Evolutionary conservation across 2,113 vertebrate species (phyloP).

Genomic region (Rhagologus leucostigma): DNA sequence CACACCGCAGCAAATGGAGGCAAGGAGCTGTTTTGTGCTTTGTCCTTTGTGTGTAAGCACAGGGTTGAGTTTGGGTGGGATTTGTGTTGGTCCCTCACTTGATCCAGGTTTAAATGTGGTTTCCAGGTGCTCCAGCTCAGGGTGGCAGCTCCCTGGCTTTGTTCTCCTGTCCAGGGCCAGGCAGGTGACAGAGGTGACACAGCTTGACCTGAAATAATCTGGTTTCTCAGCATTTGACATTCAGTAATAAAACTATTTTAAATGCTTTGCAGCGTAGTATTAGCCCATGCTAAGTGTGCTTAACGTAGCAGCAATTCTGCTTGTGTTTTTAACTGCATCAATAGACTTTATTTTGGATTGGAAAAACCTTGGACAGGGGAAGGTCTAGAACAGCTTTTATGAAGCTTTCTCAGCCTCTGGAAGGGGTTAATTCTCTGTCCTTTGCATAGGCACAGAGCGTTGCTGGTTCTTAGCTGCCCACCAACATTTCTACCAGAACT

Average conservation of each 20-base stretch:
- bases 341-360: neutral
- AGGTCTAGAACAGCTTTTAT: neutral
- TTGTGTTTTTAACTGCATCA: neutral
- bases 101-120: neutral
- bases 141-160: neutral
- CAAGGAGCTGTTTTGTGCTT: too few relatives aligned
- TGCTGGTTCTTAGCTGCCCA: neutral
- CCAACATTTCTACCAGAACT: neutral
- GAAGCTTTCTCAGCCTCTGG: neutral
- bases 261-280: neutral
- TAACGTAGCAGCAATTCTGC: neutral
- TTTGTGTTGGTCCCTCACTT: accelerated
- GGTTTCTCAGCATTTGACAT: accelerated
- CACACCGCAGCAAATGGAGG: neutral
- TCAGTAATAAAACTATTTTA: neutral
- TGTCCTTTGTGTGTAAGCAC: neutral
- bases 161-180: neutral
- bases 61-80: neutral
- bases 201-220: neutral
- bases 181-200: neutral
- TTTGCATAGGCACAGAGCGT: neutral
- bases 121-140: neutral
- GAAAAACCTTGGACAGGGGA: neutral
- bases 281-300: neutral
- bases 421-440: neutral